phyloP scores from a whole-genome alignment of 35 echinoderm and acorn worm genomes.

The Hemicentrotus pulcherrimus region DNA sequence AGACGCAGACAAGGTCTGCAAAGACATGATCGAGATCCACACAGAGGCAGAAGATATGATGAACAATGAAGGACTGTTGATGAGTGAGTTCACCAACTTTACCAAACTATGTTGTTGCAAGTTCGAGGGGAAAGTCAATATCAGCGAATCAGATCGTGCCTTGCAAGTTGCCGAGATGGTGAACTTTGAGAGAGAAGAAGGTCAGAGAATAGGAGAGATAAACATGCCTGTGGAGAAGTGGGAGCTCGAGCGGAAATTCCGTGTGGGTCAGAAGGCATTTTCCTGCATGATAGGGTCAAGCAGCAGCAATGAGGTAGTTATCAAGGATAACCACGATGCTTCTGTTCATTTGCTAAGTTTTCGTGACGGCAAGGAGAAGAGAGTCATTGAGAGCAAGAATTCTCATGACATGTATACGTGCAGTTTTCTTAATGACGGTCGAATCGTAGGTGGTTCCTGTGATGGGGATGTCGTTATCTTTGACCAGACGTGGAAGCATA shows the following conservation, averaged over 20 bases:
- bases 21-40: background rate
- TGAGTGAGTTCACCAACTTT: background rate
- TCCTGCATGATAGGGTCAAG: background rate
- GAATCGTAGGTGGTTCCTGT: background rate
- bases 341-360: background rate
- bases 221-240: background rate
- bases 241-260: background rate
- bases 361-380: background rate
- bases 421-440: background rate
- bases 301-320: background rate
- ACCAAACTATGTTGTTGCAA: background rate
- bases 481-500: background rate
- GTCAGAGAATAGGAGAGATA: background rate
- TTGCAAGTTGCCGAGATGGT: background rate
- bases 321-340: background rate
- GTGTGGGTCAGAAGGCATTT: background rate
- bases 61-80: background rate
- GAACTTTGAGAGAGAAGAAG: background rate
- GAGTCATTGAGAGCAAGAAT: background rate
- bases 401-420: background rate
- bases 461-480: constrained; percentile 1
- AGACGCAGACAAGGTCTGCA: background rate
- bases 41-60: background rate
- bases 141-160: background rate
- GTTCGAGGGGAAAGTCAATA: background rate